Conservation (phyloP, 2,888 invertebrate species). For the Eledone cirrhosa region DNA sequence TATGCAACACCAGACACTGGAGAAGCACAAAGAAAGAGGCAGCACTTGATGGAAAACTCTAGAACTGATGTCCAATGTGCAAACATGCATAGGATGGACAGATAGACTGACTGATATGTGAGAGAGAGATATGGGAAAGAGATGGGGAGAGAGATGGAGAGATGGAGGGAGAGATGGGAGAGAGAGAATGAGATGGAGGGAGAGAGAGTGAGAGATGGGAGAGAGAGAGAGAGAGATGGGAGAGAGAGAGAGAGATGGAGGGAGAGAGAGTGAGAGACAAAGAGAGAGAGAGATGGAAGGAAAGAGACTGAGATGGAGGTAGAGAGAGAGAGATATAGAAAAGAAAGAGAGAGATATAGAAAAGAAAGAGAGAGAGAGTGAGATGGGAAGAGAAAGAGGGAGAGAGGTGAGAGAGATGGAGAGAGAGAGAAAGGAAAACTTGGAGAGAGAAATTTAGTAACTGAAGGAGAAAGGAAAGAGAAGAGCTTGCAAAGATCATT, state of each 20-base stretch:
- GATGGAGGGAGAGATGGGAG: not conserved
- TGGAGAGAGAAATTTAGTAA: not conserved
- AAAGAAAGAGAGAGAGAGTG: not conserved
- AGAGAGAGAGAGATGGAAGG: not conserved
- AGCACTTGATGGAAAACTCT: not conserved
- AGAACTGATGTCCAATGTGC: not conserved
- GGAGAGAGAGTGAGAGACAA: not conserved
- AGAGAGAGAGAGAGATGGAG: not conserved
- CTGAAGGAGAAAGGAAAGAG: not conserved
- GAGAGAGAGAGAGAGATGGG: rapidly evolving
- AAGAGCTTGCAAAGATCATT: too few relatives aligned
- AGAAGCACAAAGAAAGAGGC: not conserved
- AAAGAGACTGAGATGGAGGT: not conserved
- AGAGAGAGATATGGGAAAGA: not conserved
- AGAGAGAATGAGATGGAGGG: not conserved
- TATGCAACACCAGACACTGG: not conserved
- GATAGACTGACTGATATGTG: not conserved
- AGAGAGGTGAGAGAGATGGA: not conserved
- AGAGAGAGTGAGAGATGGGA: not conserved
- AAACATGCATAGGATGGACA: not conserved
- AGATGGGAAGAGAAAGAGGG: not conserved
- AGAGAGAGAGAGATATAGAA: not conserved
- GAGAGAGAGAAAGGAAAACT: not conserved
- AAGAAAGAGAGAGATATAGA: not conserved
- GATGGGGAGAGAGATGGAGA: not conserved